Evolutionary conservation across 2,888 invertebrate species (phyloP), one percentile per base, ranked within the genome.

Genomic region (Nemoura dubitans): DNA sequence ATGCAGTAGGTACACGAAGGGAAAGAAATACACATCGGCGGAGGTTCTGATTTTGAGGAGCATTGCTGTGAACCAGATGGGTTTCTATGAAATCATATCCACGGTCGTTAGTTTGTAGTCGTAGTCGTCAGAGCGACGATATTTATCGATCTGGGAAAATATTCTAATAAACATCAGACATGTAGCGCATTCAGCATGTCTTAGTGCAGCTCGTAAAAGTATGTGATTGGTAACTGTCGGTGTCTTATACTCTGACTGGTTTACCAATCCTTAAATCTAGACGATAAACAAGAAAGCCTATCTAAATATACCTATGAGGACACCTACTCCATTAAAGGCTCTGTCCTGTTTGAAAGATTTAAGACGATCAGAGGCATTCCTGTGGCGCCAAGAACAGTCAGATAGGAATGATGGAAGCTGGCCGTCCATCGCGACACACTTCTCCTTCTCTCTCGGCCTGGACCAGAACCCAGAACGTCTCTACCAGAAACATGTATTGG

Each of bases 281-380:
- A 27, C 27, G 78, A 78, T 78, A 78, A 78, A 78, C 78, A 78
- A 78, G 78, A 78, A 78, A 78, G 78, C 78, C 78, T 27, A 28
- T 28, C 78, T 78, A 78, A 78, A 78, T 78, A 26, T 78, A 78
- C 78, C 78, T 78, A 78, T 78, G 28, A 78, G 78, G 78, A 78
- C 78, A 78, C 78, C 26, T 85, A 85, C 85, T 85, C 87, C 87
- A 87, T 87, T 87, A 87, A 87, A 85, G 85, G 85, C 26, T 81
- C 87, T 87, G 87, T 87, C 87, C 87, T 81, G 85, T 76, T 82
- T 83, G 87, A 87, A 87, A 87, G 87, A 87, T 87, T 87, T 87
- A 87, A 87, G 85, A 85, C 86, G 87, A 85, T 86, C 85, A 42
- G 85, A 85, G 83, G 87, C 81, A 87, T 85, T 87, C 87, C 87